Base-by-base conservation (phyloP, 2,113 vertebrate species). In the Turdus rufiventris region DNA sequence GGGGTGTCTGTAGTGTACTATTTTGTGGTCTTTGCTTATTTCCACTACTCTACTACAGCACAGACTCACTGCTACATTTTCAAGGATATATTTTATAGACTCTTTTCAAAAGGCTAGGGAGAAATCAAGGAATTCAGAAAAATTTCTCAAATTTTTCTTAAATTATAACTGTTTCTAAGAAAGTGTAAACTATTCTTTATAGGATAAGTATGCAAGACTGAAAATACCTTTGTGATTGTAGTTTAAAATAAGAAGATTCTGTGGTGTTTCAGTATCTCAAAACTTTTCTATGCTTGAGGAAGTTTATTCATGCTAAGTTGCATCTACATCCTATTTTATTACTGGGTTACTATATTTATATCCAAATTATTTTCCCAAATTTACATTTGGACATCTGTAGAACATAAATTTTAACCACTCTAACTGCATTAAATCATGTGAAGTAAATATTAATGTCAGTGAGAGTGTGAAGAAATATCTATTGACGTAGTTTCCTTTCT, bases 361-460 rank as follows among this genome's bases (percentile, higher is more conserved):
- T 95, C 26, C 34, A 79, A 70, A 70, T 68, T 88, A 82, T 91
- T 77, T 89, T 48, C 67, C 47, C 40, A 85, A 91, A 87, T 83
- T 86, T 43, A 28, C n/a, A 71, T 57, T 71, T 93, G 53, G 60
- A 93, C 83, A 89, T 95, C 63, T 96, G 70, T 85, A 95, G 79
- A 89, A 96, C 95, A 94, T 86, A 88, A 91, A 24, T 45, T 85
- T 96, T 95, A 81, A 72, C 43, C 75, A 85, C n/a, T 66, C 48
- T 75, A 82, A 38, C 51, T 77, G n/a, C 51, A 85, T 89, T 94
- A 92, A 95, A 79, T 75, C 70, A 61, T 66, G 66, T 43, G 31
- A 94, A 92, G 33, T 72, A 93, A 90, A 79, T 92, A 33, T 81
- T 86, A 73, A 62, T 61, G 45, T 72, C 48, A 91, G 36, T 47